phyloP scores from a whole-genome alignment of 2,797 vertebrate genomes.

The Coregonus suidteri region DNA sequence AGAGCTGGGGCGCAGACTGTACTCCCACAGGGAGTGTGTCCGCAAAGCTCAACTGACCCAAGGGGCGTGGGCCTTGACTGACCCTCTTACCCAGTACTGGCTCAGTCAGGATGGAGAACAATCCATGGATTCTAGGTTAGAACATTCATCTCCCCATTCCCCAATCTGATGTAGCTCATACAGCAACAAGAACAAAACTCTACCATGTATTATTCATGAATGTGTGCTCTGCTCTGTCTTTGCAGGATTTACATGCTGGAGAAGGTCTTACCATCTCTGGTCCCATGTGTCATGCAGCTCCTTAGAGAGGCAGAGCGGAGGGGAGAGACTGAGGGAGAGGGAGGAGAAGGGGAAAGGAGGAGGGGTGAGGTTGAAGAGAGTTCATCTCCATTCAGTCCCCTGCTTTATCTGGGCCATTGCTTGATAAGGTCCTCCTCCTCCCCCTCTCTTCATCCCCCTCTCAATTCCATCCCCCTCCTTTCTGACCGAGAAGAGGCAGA shows the following conservation, averaged over 20 bases:
- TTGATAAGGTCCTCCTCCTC: slow-evolving; percentile 69
- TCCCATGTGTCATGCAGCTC: slow-evolving; percentile 68
- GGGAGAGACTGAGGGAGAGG: slow-evolving; percentile 58
- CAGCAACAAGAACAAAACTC: background rate
- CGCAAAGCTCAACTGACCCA: background rate
- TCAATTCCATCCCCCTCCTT: slow-evolving; percentile 39
- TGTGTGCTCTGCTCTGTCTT: background rate
- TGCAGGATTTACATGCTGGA: slow-evolving; percentile 69
- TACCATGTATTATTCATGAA: background rate
- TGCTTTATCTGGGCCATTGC: slow-evolving; percentile 82
- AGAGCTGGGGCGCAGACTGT: background rate
- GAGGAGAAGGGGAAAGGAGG: slow-evolving; percentile 17
- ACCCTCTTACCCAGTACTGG: background rate
- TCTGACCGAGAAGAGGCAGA: slow-evolving; percentile 25
- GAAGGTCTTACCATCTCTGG: slow-evolving; percentile 73
- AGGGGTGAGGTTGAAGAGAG: slow-evolving; percentile 31
- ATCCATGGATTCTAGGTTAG: background rate
- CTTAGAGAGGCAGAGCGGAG: slow-evolving; percentile 69
- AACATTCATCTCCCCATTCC: slow-evolving; percentile 10
- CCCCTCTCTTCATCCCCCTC: slow-evolving; percentile 24
- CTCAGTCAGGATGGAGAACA: background rate
- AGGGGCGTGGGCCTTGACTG: background rate
- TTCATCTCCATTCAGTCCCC: slow-evolving; percentile 69
- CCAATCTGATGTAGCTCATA: background rate
- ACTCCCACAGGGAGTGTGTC: background rate